Evolutionary conservation across 2,888 invertebrate species (phyloP).

Genomic region (Sycophila texana): DNA sequence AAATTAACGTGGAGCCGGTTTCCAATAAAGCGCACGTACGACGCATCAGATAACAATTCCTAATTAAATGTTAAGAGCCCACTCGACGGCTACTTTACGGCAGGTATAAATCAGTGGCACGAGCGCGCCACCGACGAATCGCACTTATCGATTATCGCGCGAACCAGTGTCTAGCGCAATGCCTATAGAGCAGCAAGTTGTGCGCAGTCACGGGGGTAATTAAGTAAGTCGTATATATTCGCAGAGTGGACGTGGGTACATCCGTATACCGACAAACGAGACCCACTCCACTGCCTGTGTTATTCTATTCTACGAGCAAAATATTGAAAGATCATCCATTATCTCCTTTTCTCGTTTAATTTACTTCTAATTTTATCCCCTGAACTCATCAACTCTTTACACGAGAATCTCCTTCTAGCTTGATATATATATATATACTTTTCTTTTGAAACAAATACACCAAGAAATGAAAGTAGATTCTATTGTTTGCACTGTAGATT

Average conservation of each 20-base stretch:
- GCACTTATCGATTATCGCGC: slow-evolving; percentile 51
- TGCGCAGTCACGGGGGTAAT: slow-evolving; percentile 37
- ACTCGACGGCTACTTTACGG: slow-evolving; percentile 43
- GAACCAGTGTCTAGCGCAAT: too few relatives aligned
- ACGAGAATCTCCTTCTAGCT: too few relatives aligned
- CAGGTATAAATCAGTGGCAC: slow-evolving; percentile 44
- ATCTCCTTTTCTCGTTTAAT: too few relatives aligned
- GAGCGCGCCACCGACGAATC: slow-evolving; percentile 40
- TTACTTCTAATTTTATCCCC: too few relatives aligned
- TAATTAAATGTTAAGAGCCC: slow-evolving; percentile 54
- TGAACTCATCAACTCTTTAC: too few relatives aligned
- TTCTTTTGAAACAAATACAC: too few relatives aligned
- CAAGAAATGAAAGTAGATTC: too few relatives aligned
- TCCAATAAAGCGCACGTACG: background rate
- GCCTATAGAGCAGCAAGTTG: background rate
- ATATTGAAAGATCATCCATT: too few relatives aligned
- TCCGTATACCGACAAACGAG: background rate
- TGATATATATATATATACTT: too few relatives aligned
- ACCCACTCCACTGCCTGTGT: background rate
- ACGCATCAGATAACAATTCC: slow-evolving; percentile 49
- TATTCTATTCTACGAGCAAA: too few relatives aligned
- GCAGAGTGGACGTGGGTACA: background rate
- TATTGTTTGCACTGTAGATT: too few relatives aligned
- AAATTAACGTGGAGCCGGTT: too few relatives aligned
- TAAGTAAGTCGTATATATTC: slow-evolving; percentile 40